phyloP scores from a whole-genome alignment of 2,113 vertebrate genomes.

The Nesogale talazaci region DNA sequence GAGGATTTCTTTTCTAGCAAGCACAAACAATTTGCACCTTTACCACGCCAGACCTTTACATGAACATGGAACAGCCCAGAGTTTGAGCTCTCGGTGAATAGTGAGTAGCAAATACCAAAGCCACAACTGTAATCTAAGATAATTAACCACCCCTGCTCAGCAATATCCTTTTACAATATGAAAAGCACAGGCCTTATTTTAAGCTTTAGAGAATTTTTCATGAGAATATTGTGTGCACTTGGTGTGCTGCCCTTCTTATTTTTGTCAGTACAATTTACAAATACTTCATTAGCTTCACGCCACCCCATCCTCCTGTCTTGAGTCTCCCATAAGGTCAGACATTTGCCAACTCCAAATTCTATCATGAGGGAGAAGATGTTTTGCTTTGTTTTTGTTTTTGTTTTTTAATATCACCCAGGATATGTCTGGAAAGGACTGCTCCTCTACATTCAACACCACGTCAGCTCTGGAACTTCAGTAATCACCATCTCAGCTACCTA shows the following conservation, averaged over 20 bases:
- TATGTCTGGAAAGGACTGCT: background rate
- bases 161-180: background rate
- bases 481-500: background rate
- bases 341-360: background rate
- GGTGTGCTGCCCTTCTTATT: background rate
- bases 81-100: conserved; percentile 49
- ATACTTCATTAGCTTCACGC: background rate
- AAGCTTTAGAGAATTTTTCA: background rate
- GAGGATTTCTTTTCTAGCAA: conserved; percentile 38
- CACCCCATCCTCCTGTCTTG: background rate
- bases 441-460: background rate
- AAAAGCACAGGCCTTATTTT: background rate
- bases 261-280: background rate
- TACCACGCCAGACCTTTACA: background rate
- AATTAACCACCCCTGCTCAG: conserved; percentile 26
- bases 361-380: background rate
- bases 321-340: background rate
- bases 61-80: conserved; percentile 15
- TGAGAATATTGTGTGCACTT: background rate
- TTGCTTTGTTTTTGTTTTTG: background rate
- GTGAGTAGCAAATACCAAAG: conserved; percentile 53
- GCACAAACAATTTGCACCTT: conserved; percentile 64
- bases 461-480: background rate
- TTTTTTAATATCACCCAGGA: background rate
- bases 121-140: conserved; percentile 15